Evolutionary conservation across 2,797 vertebrate genomes (phyloP), one percentile per base, ranked within the genome.

Genomic region (Atherinosoma microstoma): DNA sequence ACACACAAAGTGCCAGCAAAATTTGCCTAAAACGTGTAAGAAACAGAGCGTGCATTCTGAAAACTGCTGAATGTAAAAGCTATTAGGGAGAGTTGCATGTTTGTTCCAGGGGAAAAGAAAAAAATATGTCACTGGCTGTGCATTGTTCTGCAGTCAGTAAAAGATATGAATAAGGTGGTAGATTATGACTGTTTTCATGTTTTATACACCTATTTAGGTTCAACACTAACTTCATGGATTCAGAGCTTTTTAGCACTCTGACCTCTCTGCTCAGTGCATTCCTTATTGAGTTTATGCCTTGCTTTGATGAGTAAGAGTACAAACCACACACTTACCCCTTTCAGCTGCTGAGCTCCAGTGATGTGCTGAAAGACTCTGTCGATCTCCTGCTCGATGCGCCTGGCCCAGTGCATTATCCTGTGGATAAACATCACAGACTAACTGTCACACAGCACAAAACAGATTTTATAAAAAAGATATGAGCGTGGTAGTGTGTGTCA

Each of bases 381-480:
- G 84, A 99, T 96, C 95, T 99, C 98, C 91, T 98, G 97, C 89
- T 99, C 98, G 90, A 99, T 96, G 66, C 97, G 96, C 80, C 96
- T 92, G 87, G 97, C 97, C 98, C 98, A 99, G 93, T 98, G 96
- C 94, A 98, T 98, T 95, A 99, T 97, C 93, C 98, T 99, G 95
- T 63, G 79, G 89, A 90, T 67, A 85, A 76, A 93, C 80, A 91
- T 77, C 78, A 88, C 67, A 93, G 64, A n/a, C 56, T 45, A 64
- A 84, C 64, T 83, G 78, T 85, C 78, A 91, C 75, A 79, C 58
- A 64, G 58, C 63, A 60, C 40, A 58, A 67, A 65, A 67, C 70
- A 64, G 66, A 70, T 24, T n/a, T n/a, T n/a, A n/a, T n/a, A n/a
- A 57, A 77, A 69, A 74, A 35, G 49, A 78, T 63, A 63, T 49